Evolutionary conservation across 2,888 invertebrate species (phyloP).

Genomic region (Nasonia oneida): DNA sequence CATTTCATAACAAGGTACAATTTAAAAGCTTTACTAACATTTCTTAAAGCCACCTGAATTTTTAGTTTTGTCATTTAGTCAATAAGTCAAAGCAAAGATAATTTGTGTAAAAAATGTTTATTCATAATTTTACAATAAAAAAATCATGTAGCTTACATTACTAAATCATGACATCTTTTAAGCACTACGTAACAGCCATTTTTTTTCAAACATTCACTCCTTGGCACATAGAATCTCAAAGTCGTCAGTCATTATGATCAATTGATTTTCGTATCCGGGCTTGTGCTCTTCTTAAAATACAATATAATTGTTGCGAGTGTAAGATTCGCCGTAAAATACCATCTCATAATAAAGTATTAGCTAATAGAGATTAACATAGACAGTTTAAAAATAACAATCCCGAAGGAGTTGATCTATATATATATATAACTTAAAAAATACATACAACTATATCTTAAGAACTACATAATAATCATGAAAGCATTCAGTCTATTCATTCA

Average conservation of each 20-base stretch:
- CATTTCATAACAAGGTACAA: too few relatives aligned
- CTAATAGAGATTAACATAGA: conserved; percentile 33
- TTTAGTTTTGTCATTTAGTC: too few relatives aligned
- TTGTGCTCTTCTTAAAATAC: conserved; percentile 41
- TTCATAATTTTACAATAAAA: conserved; percentile 69
- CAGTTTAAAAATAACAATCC: conserved; percentile 41
- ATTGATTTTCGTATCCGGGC: conserved; percentile 19
- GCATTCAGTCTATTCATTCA: conserved; percentile 54
- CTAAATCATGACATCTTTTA: conserved; percentile 62
- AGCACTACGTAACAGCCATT: conserved; percentile 53
- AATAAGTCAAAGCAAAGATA: not conserved
- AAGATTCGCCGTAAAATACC: conserved; percentile 38
- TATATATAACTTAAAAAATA: conserved; percentile 33
- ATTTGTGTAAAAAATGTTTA: conserved; percentile 68
- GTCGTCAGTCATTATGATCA: conserved; percentile 55
- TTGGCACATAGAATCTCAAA: conserved; percentile 57
- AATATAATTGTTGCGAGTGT: conserved; percentile 23
- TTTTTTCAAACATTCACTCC: conserved; percentile 42
- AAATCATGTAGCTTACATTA: conserved; percentile 61
- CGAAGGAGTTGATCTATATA: not conserved
- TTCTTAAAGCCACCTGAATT: too few relatives aligned
- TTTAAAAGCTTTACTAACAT: too few relatives aligned
- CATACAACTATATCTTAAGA: conserved; percentile 21
- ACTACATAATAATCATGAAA: conserved; percentile 40
- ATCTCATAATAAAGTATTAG: conserved; percentile 24